Conservation (phyloP, 2,797 vertebrate genomes). For the Leptodactylus fallax region DNA sequence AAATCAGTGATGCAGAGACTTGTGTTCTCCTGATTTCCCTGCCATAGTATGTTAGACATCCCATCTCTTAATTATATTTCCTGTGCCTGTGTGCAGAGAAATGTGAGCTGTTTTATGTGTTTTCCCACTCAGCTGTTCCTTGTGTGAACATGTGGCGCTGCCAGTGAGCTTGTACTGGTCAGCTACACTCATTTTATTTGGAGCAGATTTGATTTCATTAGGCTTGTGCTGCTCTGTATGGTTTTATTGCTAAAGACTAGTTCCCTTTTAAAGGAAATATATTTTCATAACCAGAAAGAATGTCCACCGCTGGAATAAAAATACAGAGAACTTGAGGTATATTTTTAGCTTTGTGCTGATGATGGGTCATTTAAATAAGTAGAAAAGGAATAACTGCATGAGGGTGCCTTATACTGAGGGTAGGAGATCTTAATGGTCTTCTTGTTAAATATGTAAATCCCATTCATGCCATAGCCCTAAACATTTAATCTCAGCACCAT, state of each 20-base stretch:
- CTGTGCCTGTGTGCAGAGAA: conserved; percentile 52
- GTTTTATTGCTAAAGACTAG: conserved; percentile 53
- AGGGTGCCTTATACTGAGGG: background rate
- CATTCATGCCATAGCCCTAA: background rate
- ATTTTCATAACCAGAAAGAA: conserved; percentile 24
- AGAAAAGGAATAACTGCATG: background rate
- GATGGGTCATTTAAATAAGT: background rate
- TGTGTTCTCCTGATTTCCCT: conserved; percentile 11
- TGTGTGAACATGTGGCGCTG: conserved; percentile 51
- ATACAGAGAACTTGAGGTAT: background rate
- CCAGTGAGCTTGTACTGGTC: conserved; percentile 51
- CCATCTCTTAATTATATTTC: conserved; percentile 60
- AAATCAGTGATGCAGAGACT: background rate
- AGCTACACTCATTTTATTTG: conserved; percentile 56
- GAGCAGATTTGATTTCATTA: conserved; percentile 58
- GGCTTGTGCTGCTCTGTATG: conserved; percentile 49
- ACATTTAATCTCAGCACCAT: conserved; percentile 14
- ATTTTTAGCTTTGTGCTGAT: conserved; percentile 1
- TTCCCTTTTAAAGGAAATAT: conserved; percentile 22
- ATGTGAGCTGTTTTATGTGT: conserved; percentile 58
- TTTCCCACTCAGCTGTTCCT: conserved; percentile 59
- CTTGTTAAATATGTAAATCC: conserved; percentile 23
- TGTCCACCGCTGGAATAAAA: conserved; percentile 14
- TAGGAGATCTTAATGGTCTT: background rate
- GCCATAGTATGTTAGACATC: conserved; percentile 39